A percentile compares a stretch with the other conserved stretches of the same genome.
These are phyloP conservation scores for Sarcophaga variegata DNA, from an alignment of 2,888 invertebrate genomes.

Conservation along the genomic window DNA sequence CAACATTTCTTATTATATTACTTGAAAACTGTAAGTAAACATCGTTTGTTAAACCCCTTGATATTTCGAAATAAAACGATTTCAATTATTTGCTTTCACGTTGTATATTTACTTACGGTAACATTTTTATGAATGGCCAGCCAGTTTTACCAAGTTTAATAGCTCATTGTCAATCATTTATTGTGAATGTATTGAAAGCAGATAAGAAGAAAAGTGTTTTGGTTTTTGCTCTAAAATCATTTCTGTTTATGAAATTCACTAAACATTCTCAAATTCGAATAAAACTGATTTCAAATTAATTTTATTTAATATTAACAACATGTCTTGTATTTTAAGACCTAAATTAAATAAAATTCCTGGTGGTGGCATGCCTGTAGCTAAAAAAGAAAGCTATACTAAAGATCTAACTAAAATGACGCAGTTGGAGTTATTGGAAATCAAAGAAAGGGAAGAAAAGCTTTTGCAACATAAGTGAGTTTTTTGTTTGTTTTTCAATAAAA, in stretches of 20 bases:
- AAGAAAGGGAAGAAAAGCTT: constrained; percentile 77
- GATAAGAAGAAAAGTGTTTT: background rate
- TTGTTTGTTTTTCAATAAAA: background rate
- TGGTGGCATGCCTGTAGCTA: constrained; percentile 72
- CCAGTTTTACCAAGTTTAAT: background rate
- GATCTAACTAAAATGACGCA: constrained; percentile 76
- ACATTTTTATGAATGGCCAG: background rate
- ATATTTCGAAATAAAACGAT: too few species aligned
- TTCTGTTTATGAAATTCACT: background rate
- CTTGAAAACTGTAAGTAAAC: too few species aligned
- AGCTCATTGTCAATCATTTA: background rate
- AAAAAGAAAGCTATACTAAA: constrained; percentile 74
- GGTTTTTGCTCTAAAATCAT: background rate
- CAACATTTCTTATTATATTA: too few species aligned
- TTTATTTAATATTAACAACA: constrained; percentile 7
- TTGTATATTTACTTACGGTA: background rate
- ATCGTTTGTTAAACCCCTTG: too few species aligned
- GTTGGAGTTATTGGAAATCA: constrained; percentile 78
- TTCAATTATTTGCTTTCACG: too few species aligned
- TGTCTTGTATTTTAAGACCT: constrained; percentile 69
- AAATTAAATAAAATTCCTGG: constrained; percentile 75
- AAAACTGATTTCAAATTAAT: background rate
- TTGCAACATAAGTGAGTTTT: constrained; percentile 78
- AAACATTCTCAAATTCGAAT: too few species aligned
- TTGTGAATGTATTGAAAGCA: background rate